Evolutionary conservation across 2,888 invertebrate species (phyloP).

Genomic region (Venusia cambrica): DNA sequence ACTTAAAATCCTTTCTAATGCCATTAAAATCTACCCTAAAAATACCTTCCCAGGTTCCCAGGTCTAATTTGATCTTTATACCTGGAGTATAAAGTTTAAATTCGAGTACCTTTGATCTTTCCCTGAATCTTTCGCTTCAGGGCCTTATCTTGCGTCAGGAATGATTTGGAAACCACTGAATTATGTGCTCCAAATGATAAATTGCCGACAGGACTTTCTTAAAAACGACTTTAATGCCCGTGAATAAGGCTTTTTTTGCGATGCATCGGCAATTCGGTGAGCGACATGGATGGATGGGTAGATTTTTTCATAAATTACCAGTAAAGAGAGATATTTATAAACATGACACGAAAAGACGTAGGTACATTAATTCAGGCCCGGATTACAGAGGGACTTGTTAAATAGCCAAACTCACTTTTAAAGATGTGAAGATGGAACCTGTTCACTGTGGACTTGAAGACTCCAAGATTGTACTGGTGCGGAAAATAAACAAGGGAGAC

Average conservation of each 20-base stretch:
- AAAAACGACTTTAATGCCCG: constrained; percentile 4
- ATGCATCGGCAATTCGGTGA: background rate
- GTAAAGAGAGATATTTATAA: too few species aligned
- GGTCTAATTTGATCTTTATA: background rate
- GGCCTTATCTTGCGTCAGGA: constrained; percentile 26
- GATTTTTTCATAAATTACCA: too few species aligned
- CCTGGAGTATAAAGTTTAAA: constrained; percentile 1
- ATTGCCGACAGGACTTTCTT: constrained; percentile 16
- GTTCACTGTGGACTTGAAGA: too few species aligned
- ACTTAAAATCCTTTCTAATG: too few species aligned
- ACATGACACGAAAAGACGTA: too few species aligned
- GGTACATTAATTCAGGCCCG: too few species aligned
- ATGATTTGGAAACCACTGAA: constrained; percentile 28
- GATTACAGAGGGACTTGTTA: too few species aligned
- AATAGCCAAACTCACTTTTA: too few species aligned
- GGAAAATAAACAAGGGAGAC: too few species aligned
- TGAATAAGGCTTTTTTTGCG: constrained; percentile 7
- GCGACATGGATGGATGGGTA: constrained; percentile 5
- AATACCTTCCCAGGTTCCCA: too few species aligned
- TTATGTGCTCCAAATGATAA: constrained; percentile 30
- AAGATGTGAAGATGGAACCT: too few species aligned
- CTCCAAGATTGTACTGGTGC: too few species aligned
- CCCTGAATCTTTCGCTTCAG: constrained; percentile 8
- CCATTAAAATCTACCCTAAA: constrained; percentile 1
- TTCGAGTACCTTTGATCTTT: background rate